Conservation (phyloP, 2,797 vertebrate species). For the Eutrigla gurnardus region DNA sequence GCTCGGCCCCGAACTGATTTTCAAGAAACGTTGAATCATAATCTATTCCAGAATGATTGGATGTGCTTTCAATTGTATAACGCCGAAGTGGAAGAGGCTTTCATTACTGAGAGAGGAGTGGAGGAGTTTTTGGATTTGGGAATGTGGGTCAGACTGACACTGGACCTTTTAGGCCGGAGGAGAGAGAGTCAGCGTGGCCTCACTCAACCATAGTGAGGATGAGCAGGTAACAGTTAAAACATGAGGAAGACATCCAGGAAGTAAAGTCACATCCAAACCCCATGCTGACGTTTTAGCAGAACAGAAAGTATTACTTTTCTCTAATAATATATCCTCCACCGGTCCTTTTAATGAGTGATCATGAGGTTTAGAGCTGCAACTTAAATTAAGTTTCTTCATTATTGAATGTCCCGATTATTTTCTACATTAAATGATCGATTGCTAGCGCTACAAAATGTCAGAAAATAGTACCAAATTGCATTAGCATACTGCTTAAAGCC, state of each 20-base stretch:
- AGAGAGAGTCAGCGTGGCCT: background rate
- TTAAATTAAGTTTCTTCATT: background rate
- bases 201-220: background rate
- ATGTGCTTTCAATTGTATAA: conserved; percentile 19
- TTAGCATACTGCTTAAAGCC: background rate
- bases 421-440: background rate
- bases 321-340: background rate
- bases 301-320: too few species aligned
- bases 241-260: background rate
- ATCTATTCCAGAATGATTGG: background rate
- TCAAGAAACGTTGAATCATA: background rate
- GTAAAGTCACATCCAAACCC: background rate
- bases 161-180: conserved; percentile 9
- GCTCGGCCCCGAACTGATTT: background rate
- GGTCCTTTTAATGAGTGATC: background rate
- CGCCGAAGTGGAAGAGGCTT: conserved; percentile 2
- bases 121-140: conserved; percentile 50
- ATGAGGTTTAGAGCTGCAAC: background rate
- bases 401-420: background rate
- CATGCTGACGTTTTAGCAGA: background rate
- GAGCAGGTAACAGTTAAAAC: background rate
- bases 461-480: background rate
- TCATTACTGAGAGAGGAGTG: conserved; percentile 23
- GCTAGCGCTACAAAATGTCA: background rate
- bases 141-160: conserved; percentile 70